phyloP scores from a whole-genome alignment of 2,113 vertebrate genomes.

The Daubentonia madagascariensis region DNA sequence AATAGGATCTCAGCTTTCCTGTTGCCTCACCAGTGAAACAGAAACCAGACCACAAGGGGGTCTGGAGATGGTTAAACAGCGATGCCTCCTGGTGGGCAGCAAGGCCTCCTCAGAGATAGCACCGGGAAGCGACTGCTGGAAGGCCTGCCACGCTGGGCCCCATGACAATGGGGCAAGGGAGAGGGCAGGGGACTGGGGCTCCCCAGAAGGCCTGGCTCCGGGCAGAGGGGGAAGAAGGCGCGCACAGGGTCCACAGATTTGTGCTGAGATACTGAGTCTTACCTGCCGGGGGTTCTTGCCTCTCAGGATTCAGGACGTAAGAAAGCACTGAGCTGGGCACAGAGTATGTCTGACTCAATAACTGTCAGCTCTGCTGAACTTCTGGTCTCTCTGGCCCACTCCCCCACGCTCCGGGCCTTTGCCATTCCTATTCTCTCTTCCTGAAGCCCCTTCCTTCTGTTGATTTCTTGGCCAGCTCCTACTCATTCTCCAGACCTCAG shows the following conservation, averaged over 20 bases:
- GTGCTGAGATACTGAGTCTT: no score
- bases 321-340: neutral
- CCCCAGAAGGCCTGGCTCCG: neutral
- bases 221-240: neutral
- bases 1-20: slow-evolving; percentile 67
- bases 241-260: neutral
- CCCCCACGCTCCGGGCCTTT: neutral
- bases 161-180: neutral
- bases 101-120: neutral
- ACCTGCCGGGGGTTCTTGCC: no score
- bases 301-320: neutral
- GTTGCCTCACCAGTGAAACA: slow-evolving; percentile 48
- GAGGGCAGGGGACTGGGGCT: neutral
- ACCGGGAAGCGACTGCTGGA: neutral
- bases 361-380: neutral
- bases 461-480: neutral
- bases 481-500: neutral
- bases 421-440: neutral
- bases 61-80: slow-evolving; percentile 73
- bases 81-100: slow-evolving; percentile 27
- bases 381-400: neutral
- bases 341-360: accelerated
- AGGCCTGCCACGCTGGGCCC: neutral
- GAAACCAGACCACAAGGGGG: slow-evolving; percentile 11
- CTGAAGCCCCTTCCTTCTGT: neutral